phyloP scores from a whole-genome alignment of 1,140 invertebrate species.

The Cydia fagiglandana region DNA sequence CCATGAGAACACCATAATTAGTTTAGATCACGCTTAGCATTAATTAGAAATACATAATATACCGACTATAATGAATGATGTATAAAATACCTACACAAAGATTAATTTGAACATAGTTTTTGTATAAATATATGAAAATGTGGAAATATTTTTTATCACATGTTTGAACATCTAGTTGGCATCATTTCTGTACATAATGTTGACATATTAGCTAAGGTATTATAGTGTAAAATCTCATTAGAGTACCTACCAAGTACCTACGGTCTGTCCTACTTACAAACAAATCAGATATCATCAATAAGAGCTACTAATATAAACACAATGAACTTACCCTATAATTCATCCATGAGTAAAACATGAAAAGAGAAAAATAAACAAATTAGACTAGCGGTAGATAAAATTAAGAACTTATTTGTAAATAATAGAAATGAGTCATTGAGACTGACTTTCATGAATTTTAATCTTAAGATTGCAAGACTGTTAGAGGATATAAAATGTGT shows the following conservation, averaged over 20 bases:
- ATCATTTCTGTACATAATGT: background rate
- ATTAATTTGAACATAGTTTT: background rate
- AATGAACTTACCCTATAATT: conserved; percentile 43
- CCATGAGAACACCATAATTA: no score
- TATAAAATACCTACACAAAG: background rate
- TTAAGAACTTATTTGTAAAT: conserved; percentile 57
- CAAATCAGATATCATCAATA: background rate
- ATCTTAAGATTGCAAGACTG: conserved; percentile 4
- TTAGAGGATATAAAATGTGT: background rate
- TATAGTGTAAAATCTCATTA: conserved; percentile 18
- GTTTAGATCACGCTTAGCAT: no score
- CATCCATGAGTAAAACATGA: conserved; percentile 49
- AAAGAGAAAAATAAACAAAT: conserved; percentile 43
- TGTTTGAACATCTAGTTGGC: conserved; percentile 9
- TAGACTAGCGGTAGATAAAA: conserved; percentile 35
- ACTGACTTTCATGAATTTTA: conserved; percentile 23
- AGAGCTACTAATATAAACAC: conserved; percentile 6
- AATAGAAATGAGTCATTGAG: conserved; percentile 55
- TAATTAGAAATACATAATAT: no score
- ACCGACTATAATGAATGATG: no score
- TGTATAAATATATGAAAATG: background rate
- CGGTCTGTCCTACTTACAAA: conserved; percentile 14
- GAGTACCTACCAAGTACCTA: background rate
- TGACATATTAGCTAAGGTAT: background rate
- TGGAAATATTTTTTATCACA: background rate